Evolutionary conservation across 2,113 vertebrate genomes (phyloP).

Genomic region (Sphyrna mokarran): DNA sequence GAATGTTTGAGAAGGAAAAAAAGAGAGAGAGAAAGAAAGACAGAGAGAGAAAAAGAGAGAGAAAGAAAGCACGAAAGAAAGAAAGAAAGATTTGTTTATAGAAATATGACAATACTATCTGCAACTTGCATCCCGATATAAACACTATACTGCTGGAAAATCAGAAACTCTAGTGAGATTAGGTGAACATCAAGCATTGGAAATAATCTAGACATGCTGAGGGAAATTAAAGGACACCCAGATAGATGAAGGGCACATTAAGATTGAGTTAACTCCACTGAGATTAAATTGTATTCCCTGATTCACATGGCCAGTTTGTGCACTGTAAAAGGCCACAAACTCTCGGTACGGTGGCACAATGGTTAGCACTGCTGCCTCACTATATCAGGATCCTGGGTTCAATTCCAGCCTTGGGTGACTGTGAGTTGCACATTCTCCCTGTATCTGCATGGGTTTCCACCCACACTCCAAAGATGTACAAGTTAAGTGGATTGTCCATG

Average conservation of each 20-base stretch:
- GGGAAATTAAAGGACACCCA: background rate
- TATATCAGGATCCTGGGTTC: no score
- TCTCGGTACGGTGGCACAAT: no score
- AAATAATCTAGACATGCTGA: background rate
- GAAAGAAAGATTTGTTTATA: background rate
- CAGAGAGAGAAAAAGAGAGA: no score
- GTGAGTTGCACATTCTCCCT: no score
- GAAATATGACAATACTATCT: background rate
- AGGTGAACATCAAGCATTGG: background rate
- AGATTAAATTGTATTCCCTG: background rate
- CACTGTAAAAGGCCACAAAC: background rate
- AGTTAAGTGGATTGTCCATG: no score
- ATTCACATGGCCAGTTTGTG: background rate
- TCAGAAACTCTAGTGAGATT: background rate
- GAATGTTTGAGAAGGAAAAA: background rate
- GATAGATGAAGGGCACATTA: background rate
- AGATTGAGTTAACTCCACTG: background rate
- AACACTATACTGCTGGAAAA: background rate
- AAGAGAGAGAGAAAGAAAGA: no score
- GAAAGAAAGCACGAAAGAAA: no score
- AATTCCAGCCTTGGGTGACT: no score
- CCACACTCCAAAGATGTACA: no score
- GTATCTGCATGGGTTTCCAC: no score
- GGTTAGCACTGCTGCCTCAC: no score
- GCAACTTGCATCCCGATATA: background rate